Percentiles rank a stretch among this genome's conserved stretches.
Evolutionary conservation across 92 coral and sea anemone genomes (phyloP).

Genomic region (Epizoanthus illoricatus): DNA sequence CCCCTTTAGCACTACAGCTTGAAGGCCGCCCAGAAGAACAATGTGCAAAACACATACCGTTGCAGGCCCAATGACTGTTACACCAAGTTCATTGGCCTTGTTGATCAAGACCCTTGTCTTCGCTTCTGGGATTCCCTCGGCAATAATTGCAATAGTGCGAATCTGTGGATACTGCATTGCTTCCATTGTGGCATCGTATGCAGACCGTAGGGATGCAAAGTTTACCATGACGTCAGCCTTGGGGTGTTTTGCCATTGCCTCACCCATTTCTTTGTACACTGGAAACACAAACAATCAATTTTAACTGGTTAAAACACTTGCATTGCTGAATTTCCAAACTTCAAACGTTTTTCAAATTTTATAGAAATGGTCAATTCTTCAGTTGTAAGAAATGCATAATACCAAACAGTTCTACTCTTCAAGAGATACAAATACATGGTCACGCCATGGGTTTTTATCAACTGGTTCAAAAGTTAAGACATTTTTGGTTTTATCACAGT

Average conservation of each 20-base stretch:
- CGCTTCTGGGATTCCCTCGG: conserved; percentile 99
- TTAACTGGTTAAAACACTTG: background rate
- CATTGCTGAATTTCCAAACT: background rate
- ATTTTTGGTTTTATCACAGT: no score
- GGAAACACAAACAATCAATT: background rate
- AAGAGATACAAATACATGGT: no score
- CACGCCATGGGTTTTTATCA: no score
- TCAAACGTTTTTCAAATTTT: background rate
- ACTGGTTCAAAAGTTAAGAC: no score
- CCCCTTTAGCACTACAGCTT: background rate
- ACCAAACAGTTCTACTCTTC: no score
- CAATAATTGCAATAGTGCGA: conserved; percentile 95
- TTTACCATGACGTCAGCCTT: conserved; percentile 92
- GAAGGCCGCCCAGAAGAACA: no score
- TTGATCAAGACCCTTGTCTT: conserved; percentile 82
- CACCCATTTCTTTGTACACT: conserved; percentile 97
- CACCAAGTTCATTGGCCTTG: conserved; percentile 78
- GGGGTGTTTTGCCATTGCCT: conserved; percentile 90
- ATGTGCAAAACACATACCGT: conserved; percentile 60
- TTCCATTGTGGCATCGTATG: conserved; percentile 90
- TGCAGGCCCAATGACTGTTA: conserved; percentile 93
- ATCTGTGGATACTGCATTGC: conserved; percentile 92
- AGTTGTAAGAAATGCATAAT: no score
- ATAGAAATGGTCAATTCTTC: no score
- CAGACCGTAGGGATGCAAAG: conserved; percentile 95